Evolutionary conservation across 2,113 vertebrate genomes (phyloP).

Genomic region (Chinchilla lanigera): DNA sequence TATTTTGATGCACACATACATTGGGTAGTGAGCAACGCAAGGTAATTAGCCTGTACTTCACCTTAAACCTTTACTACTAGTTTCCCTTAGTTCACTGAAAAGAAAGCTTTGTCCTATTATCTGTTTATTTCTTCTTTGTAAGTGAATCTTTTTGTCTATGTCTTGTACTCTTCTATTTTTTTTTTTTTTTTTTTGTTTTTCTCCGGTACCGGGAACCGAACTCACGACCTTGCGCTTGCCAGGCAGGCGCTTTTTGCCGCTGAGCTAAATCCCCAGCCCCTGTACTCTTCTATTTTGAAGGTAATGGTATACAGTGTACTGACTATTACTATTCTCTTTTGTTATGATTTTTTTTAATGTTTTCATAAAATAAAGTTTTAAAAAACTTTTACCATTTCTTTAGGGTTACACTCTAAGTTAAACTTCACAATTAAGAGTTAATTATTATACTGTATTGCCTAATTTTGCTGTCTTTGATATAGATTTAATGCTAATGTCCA

Average conservation of each 20-base stretch:
- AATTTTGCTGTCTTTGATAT: constrained; percentile 13
- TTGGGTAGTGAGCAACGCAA: not conserved
- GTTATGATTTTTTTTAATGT: not conserved
- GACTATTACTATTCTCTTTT: not conserved
- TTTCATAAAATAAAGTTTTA: not conserved
- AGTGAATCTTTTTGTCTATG: not conserved
- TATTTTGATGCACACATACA: not conserved
- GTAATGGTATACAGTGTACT: not conserved
- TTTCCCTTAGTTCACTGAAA: not conserved
- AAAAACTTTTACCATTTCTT: not conserved
- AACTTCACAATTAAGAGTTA: constrained; percentile 46
- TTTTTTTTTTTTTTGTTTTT: no score
- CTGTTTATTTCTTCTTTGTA: not conserved
- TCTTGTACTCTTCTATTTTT: not conserved
- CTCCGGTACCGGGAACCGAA: no score
- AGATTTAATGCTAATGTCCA: constrained; percentile 42
- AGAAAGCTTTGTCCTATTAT: not conserved
- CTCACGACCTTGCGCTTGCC: no score
- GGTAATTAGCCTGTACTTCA: not conserved
- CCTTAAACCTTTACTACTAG: not conserved
- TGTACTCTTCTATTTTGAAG: not conserved
- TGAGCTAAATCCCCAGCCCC: no score
- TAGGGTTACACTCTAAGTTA: not conserved
- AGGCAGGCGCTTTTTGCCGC: no score
- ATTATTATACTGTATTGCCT: not conserved